Percentiles rank a stretch among this genome's conserved stretches.
Conservation (phyloP, 2,888 invertebrate species). For the Scaptomyza flava region DNA sequence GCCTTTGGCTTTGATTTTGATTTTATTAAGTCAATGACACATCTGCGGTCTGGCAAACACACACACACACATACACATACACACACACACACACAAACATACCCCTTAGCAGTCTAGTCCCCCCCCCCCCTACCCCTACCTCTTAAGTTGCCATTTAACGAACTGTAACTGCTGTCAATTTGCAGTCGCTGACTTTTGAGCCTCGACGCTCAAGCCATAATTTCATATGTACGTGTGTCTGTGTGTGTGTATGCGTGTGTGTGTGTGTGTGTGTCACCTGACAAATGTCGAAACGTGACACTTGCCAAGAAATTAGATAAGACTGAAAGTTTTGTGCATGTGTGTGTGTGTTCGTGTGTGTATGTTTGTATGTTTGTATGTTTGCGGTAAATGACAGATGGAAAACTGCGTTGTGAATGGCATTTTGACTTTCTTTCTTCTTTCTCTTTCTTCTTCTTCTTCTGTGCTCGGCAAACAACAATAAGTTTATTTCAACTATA, state of each 20-base stretch:
- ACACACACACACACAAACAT: not conserved
- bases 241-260: conserved; percentile 17
- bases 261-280: conserved; percentile 61
- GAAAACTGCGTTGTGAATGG: conserved; percentile 28
- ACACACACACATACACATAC: not conserved
- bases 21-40: conserved; percentile 81
- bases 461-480: not conserved
- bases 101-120: not conserved
- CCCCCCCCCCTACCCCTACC: not conserved
- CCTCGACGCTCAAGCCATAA: conserved; percentile 62
- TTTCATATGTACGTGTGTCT: conserved; percentile 38
- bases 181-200: conserved; percentile 79
- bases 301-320: conserved; percentile 80
- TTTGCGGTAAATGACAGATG: conserved; percentile 22
- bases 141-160: conserved; percentile 70
- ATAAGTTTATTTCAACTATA: not conserved
- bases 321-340: conserved; percentile 62
- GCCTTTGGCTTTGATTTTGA: conserved; percentile 79
- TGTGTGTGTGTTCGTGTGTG: not conserved
- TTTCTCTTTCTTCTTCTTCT: not conserved
- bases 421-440: too few species aligned
- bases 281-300: conserved; percentile 80
- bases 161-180: conserved; percentile 82
- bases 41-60: conserved; percentile 68
- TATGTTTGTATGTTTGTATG: too few species aligned